These are phyloP conservation scores for Periplaneta americana DNA, from an alignment of 1,140 invertebrate genomes.

Conservation along the genomic window DNA sequence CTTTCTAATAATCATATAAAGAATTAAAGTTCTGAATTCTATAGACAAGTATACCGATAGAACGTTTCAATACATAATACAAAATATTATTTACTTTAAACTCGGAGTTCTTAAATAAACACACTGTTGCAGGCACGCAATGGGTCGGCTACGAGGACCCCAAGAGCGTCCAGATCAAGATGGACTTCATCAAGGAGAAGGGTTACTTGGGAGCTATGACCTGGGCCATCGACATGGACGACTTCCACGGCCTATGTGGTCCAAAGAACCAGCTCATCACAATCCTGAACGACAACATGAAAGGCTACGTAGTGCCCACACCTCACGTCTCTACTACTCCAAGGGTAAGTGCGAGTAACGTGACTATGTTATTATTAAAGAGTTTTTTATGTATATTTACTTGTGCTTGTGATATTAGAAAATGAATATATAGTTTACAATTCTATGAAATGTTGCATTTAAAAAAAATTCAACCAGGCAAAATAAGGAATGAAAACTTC, in stretches of 20 bases:
- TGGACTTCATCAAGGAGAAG: constrained; percentile 63
- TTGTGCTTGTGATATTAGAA: too few species aligned
- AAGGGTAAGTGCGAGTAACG: constrained; percentile 41
- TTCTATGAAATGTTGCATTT: too few species aligned
- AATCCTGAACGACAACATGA: constrained; percentile 66
- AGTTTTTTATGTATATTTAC: background rate
- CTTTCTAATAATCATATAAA: too few species aligned
- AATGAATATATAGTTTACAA: too few species aligned
- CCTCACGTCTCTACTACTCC: constrained; percentile 62
- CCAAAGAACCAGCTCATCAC: constrained; percentile 63
- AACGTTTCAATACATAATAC: too few species aligned
- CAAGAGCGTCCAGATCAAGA: constrained; percentile 67
- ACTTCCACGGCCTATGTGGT: constrained; percentile 73
- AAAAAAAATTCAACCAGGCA: too few species aligned
- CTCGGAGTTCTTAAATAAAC: too few species aligned
- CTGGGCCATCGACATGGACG: constrained; percentile 87
- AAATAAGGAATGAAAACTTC: too few species aligned
- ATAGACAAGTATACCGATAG: too few species aligned
- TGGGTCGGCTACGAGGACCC: constrained; percentile 90
- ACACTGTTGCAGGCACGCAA: constrained; percentile 61
- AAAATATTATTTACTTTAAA: too few species aligned
- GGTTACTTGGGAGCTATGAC: constrained; percentile 83
- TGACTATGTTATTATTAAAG: background rate
- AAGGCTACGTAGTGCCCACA: constrained; percentile 67
- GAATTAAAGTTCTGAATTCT: too few species aligned